Evolutionary conservation across 2,797 vertebrate species (phyloP).

Genomic region (Anguilla megastoma): DNA sequence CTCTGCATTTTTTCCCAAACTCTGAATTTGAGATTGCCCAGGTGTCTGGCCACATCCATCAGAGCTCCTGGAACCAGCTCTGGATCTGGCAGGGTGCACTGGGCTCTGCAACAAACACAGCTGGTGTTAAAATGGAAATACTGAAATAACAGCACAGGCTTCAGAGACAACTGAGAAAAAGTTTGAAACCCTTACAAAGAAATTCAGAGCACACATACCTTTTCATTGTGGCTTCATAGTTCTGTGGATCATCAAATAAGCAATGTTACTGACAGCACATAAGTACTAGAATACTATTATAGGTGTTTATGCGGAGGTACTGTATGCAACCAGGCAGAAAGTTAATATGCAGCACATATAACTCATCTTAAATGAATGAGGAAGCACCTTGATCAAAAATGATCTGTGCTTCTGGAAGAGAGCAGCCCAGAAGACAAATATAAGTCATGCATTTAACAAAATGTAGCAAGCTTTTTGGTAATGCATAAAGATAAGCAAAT

Average conservation of each 20-base stretch:
- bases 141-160: neutral
- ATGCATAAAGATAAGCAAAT: neutral
- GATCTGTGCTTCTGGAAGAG: neutral
- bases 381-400: neutral
- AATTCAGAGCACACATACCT: constrained; percentile 19
- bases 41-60: constrained; percentile 37
- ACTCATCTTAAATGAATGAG: neutral
- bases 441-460: neutral
- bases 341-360: neutral
- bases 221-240: constrained; percentile 16
- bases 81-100: constrained; percentile 2
- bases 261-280: neutral
- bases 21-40: constrained; percentile 41
- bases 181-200: neutral
- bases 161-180: neutral
- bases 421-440: neutral
- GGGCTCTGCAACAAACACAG: constrained; percentile 4
- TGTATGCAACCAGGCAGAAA: neutral
- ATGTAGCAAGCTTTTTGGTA: neutral
- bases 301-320: neutral
- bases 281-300: neutral
- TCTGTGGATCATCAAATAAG: constrained; percentile 7
- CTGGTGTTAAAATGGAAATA: neutral
- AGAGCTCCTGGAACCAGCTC: constrained; percentile 16
- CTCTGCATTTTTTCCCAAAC: constrained; percentile 43